Evolutionary conservation across 2,797 vertebrate species (phyloP), one percentile per base, ranked within the genome.

Genomic region (Amphiprion clarkii): DNA sequence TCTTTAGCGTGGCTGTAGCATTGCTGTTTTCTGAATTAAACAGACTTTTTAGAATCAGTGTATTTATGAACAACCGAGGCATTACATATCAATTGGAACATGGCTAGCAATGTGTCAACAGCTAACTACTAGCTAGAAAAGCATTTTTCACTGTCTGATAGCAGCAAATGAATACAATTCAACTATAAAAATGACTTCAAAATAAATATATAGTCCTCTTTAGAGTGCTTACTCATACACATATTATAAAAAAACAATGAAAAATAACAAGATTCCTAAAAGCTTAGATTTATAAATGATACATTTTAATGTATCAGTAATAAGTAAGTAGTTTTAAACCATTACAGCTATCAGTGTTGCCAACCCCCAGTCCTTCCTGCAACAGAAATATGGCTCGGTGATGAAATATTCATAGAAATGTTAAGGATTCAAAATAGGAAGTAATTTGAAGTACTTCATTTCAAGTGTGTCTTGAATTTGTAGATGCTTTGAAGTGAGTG

Each of bases 401-500:
- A 87, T 90, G 42, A 84, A 89, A 88, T 81, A 85, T 88, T 89
- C 81, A 87, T 87, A 39, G 70, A 46, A 79, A 84, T 82, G 57
- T 60, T 79, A 70, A 87, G 86, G 73, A 85, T 87, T 82, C 63
- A 71, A 81, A 75, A 78, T 82, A 76, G 63, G 52, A 83, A 75
- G 76, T 80, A 58, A 87, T 90, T 88, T 81, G 51, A 79, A 68
- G 25, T 70, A 72, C 86, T 88, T 83, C 74, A 87, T 70, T 81
- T 88, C 57, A 68, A 93, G 86, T 83, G 74, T 74, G 76, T 82
- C 85, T 88, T 83, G 78, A 74, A 87, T 74, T 86, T 80, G 83
- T 65, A 33, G 81, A 77, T 44, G 77, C 74, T 90, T 85, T 87
- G 59, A 87, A 87, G 81, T 77, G 73, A 79, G 79, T 68, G 61